Base-by-base conservation (phyloP, 2,797 vertebrate genomes). In the Apogon talboti region DNA sequence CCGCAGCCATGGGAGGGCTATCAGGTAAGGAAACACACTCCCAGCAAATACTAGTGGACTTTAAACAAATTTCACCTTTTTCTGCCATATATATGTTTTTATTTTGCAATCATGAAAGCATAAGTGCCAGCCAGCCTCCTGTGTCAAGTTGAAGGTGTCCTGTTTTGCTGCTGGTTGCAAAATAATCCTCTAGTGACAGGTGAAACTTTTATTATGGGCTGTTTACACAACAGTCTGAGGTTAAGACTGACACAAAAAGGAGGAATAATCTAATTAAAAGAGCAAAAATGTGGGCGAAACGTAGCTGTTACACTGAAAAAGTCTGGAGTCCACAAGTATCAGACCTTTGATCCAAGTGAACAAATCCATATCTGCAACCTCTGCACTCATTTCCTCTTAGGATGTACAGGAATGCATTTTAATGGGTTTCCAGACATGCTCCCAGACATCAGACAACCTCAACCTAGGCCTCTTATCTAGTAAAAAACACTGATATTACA, bases 1-100 rank as follows among this genome's bases (percentile, higher is more conserved):
- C 96, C 3, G 95, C 93, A 24, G 95, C 96, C 63, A 95, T 96
- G 93, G 96, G 96, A 42, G 96, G 96, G 52, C 93, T 98, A 68
- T 95, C 96, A 93, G 96, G 96, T 98, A 91, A 52, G 41, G 43
- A 51, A 78, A 72, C 70, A 40, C 24, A 2, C 24, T 28, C 24
- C 24, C 6, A 28, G 24, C 4, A 28, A 28, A 28, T 28, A 28
- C 6, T 3, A 28, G 24, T 28, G 24, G 1, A 5, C 24, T 28
- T 28, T 28, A 3, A 2, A 3, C 3, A 5, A 28, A 28, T 28
- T 28, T 5, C 24, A 6, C 4, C 24, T 28, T 28, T 28, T 66
- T 44, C 14, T 28, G 47, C 19, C 13, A 2, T 13, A 7, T 54
- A 12, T 19, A 12, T 18, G 37, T 11, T 11, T 62, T 8, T 53